Percentiles rank a stretch among this genome's conserved stretches.
Conservation (phyloP, 2,888 invertebrate genomes). For the Tetranychus piercei region DNA sequence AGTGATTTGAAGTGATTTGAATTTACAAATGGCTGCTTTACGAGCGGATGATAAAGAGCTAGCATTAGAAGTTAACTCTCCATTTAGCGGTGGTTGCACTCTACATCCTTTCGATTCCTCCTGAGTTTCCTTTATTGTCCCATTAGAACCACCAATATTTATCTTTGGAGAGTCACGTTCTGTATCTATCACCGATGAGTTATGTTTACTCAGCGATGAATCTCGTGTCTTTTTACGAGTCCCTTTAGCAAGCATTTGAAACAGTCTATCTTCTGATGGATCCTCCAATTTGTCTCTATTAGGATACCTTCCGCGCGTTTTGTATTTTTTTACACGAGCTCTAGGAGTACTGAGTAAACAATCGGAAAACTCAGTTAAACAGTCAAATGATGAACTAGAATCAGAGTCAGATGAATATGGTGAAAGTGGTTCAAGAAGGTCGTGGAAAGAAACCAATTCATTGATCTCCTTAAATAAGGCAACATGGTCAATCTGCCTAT, state of each 20-base stretch:
- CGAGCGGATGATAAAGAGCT: background rate
- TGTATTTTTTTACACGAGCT: too few species aligned
- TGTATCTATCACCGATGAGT: background rate
- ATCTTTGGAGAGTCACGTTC: too few species aligned
- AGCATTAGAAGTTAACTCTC: too few species aligned
- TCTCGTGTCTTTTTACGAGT: background rate
- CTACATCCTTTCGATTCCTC: too few species aligned
- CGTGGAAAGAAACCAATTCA: background rate
- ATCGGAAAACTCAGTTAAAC: background rate
- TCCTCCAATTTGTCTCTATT: background rate
- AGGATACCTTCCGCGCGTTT: background rate
- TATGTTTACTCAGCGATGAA: background rate
- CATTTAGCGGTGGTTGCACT: too few species aligned
- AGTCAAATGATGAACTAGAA: background rate
- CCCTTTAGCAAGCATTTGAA: background rate
- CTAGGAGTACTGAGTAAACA: too few species aligned
- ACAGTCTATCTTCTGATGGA: background rate
- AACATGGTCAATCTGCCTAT: background rate
- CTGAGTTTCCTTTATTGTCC: too few species aligned
- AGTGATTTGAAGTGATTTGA: background rate
- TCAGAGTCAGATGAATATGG: background rate
- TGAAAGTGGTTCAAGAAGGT: background rate
- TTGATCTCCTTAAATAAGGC: background rate
- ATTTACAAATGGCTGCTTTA: background rate
- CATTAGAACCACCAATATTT: too few species aligned